Conservation (phyloP, 2,113 vertebrate genomes). For the Serilophus lunatus region DNA sequence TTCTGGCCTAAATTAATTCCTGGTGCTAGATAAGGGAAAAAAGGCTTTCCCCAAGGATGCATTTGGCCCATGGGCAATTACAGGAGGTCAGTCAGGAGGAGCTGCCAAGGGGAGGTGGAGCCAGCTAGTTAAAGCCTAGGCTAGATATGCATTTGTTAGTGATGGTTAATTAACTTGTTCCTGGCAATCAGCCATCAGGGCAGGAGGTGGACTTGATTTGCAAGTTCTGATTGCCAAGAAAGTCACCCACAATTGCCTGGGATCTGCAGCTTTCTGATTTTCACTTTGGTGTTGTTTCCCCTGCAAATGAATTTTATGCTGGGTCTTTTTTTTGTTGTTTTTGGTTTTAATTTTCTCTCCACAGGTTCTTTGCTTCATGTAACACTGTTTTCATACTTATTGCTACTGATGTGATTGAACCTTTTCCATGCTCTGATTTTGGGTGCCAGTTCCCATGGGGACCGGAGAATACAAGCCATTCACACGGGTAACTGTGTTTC, state of each 20-base stretch:
- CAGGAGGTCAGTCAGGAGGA: background rate
- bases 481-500: background rate
- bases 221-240: conserved; percentile 1
- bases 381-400: background rate
- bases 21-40: background rate
- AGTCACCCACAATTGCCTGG: background rate
- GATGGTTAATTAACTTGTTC: conserved; percentile 50
- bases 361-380: background rate
- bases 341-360: background rate
- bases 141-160: background rate
- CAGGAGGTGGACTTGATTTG: conserved; percentile 34
- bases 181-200: conserved; percentile 20
- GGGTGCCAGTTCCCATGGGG: background rate
- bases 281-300: background rate
- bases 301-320: background rate
- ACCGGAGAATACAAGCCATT: background rate
- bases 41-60: background rate
- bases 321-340: rapidly evolving
- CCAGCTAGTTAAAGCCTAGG: background rate
- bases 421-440: background rate
- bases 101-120: conserved; percentile 16
- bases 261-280: background rate
- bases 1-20: background rate
- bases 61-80: background rate
- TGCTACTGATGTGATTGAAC: background rate